Percentiles rank a stretch among this genome's conserved stretches.
These are phyloP conservation scores for Cyprinodon variegatus DNA, from an alignment of 2,113 vertebrate species.

Conservation along the genomic window DNA sequence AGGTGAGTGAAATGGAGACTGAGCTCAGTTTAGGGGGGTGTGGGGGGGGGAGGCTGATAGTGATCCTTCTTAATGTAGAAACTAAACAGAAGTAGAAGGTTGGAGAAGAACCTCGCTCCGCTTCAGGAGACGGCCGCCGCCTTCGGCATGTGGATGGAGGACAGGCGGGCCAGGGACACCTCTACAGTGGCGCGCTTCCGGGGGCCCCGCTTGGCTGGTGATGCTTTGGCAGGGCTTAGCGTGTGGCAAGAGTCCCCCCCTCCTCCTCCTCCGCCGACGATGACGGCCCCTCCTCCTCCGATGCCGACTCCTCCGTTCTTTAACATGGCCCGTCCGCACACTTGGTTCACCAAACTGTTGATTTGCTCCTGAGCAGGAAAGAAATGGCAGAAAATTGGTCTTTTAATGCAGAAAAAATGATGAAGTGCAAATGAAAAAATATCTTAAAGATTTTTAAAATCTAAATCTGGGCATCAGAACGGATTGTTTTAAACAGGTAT, in stretches of 20 bases:
- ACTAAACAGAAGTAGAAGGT: background rate
- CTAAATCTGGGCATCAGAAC: background rate
- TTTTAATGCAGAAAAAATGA: background rate
- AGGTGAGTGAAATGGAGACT: conserved; percentile 39
- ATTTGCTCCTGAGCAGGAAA: conserved; percentile 89
- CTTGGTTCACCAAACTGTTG: conserved; percentile 95
- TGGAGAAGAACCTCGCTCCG: background rate
- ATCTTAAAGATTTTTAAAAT: background rate
- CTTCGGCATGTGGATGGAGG: conserved; percentile 88
- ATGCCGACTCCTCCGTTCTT: conserved; percentile 79
- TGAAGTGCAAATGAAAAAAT: background rate
- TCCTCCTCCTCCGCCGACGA: conserved; percentile 29
- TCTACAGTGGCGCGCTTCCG: conserved; percentile 92
- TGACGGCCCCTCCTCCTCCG: conserved; percentile 7
- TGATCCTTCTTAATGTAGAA: conserved; percentile 42
- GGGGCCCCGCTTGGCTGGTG: conserved; percentile 91
- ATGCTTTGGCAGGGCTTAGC: conserved; percentile 83
- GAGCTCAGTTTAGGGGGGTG: conserved; percentile 33
- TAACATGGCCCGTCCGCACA: conserved; percentile 91
- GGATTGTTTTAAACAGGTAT: background rate
- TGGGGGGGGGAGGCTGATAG: conserved; percentile 36
- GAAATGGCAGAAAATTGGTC: background rate
- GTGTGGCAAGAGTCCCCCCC: conserved; percentile 81
- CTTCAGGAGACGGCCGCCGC: conserved; percentile 84
- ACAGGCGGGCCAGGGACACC: conserved; percentile 89